A percentile compares a stretch with the other conserved stretches of the same genome.
phyloP scores from a whole-genome alignment of 2,797 vertebrate genomes.

The Rhincodon typus region DNA sequence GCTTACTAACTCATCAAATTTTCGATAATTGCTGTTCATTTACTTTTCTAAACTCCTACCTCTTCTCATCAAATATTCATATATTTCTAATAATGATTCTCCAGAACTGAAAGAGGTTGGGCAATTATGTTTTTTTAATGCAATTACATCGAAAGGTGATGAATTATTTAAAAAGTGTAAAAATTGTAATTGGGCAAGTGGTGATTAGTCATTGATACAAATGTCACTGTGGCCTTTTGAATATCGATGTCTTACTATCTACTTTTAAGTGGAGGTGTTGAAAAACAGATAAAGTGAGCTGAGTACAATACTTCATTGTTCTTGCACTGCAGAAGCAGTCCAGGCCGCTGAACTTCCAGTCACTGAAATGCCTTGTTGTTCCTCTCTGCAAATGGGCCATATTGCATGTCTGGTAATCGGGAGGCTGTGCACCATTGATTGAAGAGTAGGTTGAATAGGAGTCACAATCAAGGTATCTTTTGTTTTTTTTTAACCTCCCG shows the following conservation, averaged over 20 bases:
- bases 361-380: background rate
- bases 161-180: constrained; percentile 29
- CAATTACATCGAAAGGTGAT: constrained; percentile 33
- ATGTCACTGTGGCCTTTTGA: constrained; percentile 19
- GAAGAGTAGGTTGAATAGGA: background rate
- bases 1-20: constrained; percentile 7
- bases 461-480: background rate
- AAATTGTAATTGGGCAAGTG: background rate
- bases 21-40: constrained; percentile 11
- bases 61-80: constrained; percentile 18
- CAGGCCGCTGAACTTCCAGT: background rate
- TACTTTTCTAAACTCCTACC: background rate
- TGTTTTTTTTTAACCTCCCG: background rate
- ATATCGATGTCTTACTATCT: background rate
- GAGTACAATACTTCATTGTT: too few relatives aligned
- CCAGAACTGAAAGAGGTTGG: too few relatives aligned
- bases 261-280: background rate
- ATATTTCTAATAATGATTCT: background rate
- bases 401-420: too few relatives aligned
- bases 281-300: background rate
- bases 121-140: constrained; percentile 21
- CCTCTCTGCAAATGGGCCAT: background rate
- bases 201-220: constrained; percentile 17
- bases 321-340: too few relatives aligned
- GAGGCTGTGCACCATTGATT: background rate